Conservation (phyloP, 2,113 vertebrate species). For the Pituophis catenifer region DNA sequence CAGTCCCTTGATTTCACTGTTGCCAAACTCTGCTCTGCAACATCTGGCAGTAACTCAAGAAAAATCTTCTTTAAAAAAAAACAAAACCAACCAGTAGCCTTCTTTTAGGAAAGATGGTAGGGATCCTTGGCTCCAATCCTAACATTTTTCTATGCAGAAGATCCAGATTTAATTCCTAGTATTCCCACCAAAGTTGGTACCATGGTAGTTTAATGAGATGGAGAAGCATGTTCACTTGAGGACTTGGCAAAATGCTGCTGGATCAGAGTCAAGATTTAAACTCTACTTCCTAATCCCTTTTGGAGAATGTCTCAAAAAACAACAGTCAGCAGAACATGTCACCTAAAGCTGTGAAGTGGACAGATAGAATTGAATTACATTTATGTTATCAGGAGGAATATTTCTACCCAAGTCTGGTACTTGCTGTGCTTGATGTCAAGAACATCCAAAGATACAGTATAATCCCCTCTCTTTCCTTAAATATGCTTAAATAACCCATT, state of each 20-base stretch:
- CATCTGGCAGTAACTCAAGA: not conserved
- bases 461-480: not conserved
- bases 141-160: not conserved
- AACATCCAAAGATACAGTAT: not conserved
- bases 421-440: not conserved
- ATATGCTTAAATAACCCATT: not conserved
- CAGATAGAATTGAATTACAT: not conserved
- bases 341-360: not conserved
- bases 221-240: not conserved
- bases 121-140: too few relatives aligned
- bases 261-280: not conserved
- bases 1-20: not conserved
- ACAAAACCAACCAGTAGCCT: not conserved
- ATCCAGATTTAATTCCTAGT: not conserved
- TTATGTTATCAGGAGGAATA: not conserved
- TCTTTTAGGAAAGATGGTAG: too few relatives aligned
- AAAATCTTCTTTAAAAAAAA: not conserved
- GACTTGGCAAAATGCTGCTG: not conserved
- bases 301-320: not conserved
- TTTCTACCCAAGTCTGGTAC: not conserved
- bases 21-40: not conserved
- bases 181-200: not conserved
- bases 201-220: not conserved
- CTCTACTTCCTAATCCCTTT: not conserved
- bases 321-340: not conserved